phyloP scores from a whole-genome alignment of 2,797 vertebrate genomes.

The Lagodon rhomboides region DNA sequence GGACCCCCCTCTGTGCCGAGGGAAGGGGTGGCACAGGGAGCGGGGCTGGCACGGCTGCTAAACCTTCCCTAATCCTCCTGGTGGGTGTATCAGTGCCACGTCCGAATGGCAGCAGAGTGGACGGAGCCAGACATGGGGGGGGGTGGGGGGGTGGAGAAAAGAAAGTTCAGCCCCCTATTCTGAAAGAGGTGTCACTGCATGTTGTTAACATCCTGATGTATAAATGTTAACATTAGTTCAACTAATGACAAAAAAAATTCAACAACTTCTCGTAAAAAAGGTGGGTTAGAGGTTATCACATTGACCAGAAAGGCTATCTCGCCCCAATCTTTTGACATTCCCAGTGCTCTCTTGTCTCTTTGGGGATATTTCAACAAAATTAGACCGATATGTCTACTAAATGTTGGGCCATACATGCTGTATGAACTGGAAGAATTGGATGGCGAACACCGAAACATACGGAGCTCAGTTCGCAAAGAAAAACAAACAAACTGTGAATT shows the following conservation, averaged over 20 bases:
- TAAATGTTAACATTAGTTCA: constrained; percentile 42
- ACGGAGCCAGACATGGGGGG: constrained; percentile 52
- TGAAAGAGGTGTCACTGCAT: constrained; percentile 52
- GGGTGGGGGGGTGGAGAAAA: constrained; percentile 46
- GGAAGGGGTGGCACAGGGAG: constrained; percentile 80
- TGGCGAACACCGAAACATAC: not conserved
- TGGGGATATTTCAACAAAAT: constrained; percentile 12
- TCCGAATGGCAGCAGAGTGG: constrained; percentile 66
- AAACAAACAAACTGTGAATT: not conserved
- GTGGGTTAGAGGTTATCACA: not conserved
- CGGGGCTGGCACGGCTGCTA: constrained; percentile 77
- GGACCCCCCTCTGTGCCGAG: constrained; percentile 79
- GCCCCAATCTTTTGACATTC: not conserved
- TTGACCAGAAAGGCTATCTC: not conserved
- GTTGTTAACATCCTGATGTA: constrained; percentile 50
- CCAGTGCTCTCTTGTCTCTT: not conserved
- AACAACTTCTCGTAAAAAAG: constrained; percentile 11
- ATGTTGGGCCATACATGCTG: not conserved
- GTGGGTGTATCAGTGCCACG: constrained; percentile 79
- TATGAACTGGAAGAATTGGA: not conserved
- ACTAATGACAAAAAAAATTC: constrained; percentile 8
- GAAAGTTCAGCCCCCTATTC: constrained; percentile 68
- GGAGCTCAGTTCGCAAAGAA: not conserved
- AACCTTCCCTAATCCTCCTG: constrained; percentile 82
- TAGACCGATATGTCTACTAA: not conserved